Evolutionary conservation across 2,888 invertebrate genomes (phyloP), one percentile per base, ranked within the genome.

Genomic region (Blastobasis adustella): DNA sequence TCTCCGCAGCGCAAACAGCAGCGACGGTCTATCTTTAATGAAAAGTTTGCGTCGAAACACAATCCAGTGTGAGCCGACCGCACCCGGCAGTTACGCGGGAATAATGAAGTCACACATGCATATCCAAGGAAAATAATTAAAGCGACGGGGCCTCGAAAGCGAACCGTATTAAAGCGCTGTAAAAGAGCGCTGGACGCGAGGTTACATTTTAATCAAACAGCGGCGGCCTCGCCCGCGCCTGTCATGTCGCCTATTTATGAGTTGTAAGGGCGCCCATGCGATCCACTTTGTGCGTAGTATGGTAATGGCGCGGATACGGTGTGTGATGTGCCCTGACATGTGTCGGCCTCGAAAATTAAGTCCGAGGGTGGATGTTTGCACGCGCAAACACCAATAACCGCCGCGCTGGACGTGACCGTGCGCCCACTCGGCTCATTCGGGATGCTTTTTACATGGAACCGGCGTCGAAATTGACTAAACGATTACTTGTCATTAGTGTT

Each of bases 141-240:
- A 76, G 67, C 72, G 64, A 73, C 71, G 77, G 63, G 60, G 67
- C 69, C 69, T 65, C 63, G 59, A 58, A 62, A 62, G 66, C 70
- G 72, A 72, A 73, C 71, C 73, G 60, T 66, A 64, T 70, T 69
- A 72, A 70, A 72, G 66, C 66, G 66, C 66, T 65, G 66, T 60
- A 65, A 72, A 73, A 76, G 74, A 75, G 74, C 69, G 72, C 64
- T 64, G 58, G 50, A 63, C 66, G 65, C 65, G 58, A 71, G 76
- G 76, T 78, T 74, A 78, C 79, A 75, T 85, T 82, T 85, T 82
- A 86, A 84, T 83, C 81, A 84, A 79, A 79, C 78, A 74, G 66
- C 72, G 77, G 73, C 83, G 77, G 73, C 83, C 81, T 80, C 80
- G 77, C 82, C 82, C 73, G 64, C 62, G 63, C 59, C 66, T 71